Conservation (phyloP, 2,888 invertebrate genomes). For the Creontiades dilutus region DNA sequence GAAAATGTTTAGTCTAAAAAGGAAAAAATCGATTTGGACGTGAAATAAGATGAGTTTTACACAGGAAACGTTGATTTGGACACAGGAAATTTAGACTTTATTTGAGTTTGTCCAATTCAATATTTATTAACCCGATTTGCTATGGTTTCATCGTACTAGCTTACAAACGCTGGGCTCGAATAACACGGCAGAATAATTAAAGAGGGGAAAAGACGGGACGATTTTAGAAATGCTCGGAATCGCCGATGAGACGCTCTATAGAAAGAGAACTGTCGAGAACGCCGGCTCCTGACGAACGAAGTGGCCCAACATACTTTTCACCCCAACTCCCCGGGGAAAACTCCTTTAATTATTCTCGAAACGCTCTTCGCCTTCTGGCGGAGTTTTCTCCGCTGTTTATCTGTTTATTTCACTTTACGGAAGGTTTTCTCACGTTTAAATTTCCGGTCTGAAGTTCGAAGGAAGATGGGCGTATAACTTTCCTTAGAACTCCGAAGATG, state of each 20-base stretch:
- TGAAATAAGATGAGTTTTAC: too few relatives aligned
- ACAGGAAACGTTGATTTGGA: too few relatives aligned
- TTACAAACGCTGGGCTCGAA: too few relatives aligned
- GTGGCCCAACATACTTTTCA: constrained; percentile 11
- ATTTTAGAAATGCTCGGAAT: constrained; percentile 21
- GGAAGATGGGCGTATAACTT: neutral
- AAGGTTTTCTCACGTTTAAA: neutral
- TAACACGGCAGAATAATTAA: too few relatives aligned
- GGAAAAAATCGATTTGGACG: too few relatives aligned
- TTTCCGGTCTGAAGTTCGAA: neutral
- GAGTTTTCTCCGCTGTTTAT: constrained; percentile 14
- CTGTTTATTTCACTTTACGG: constrained; percentile 5
- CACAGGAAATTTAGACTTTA: too few relatives aligned
- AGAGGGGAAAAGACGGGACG: neutral
- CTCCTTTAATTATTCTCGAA: constrained; percentile 25
- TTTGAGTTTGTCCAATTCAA: too few relatives aligned
- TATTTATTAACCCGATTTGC: too few relatives aligned
- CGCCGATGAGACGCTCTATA: neutral
- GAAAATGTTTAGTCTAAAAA: too few relatives aligned
- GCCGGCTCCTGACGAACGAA: neutral
- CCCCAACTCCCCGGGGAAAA: neutral
- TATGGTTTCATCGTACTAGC: too few relatives aligned
- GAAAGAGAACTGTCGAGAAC: neutral
- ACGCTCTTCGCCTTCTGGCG: neutral
- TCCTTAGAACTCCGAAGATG: too few relatives aligned